phyloP scores from a whole-genome alignment of 2,797 vertebrate species.

The Catamblyrhynchus diadema region DNA sequence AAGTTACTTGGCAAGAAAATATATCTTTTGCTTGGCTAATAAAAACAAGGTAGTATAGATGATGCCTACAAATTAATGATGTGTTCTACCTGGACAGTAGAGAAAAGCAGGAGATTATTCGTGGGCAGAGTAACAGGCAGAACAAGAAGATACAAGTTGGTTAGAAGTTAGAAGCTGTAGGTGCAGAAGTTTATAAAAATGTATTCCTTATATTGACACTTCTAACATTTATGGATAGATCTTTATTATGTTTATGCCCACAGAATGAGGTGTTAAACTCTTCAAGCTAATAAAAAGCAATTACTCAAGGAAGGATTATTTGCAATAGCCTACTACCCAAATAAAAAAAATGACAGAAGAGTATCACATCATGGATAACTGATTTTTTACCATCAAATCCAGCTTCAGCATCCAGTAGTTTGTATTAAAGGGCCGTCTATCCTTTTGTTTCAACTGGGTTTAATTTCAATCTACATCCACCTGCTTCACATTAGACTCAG shows the following conservation, averaged over 20 bases:
- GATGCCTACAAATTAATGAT: background rate
- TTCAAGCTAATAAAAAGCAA: background rate
- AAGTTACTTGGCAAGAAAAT: background rate
- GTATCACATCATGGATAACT: background rate
- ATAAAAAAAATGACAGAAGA: background rate
- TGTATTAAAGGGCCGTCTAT: background rate
- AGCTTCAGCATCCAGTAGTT: background rate
- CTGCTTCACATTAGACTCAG: background rate
- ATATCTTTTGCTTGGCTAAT: background rate
- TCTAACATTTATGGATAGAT: background rate
- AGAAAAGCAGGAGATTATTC: background rate
- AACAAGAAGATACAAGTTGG: rapidly evolving
- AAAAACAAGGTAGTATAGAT: background rate
- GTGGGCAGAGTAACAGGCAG: background rate
- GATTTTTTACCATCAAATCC: background rate
- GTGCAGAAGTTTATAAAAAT: background rate
- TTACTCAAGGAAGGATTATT: background rate
- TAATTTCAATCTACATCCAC: background rate
- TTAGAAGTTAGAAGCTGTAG: background rate
- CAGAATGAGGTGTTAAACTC: background rate
- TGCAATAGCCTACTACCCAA: background rate
- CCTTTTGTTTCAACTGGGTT: background rate
- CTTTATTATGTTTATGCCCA: background rate
- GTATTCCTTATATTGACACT: background rate
- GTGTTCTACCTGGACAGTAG: background rate